These are phyloP conservation scores for Cliona cf. orientalis DNA, from an alignment of 37 sponge, comb jelly and placozoan genomes.

Conservation along the genomic window DNA sequence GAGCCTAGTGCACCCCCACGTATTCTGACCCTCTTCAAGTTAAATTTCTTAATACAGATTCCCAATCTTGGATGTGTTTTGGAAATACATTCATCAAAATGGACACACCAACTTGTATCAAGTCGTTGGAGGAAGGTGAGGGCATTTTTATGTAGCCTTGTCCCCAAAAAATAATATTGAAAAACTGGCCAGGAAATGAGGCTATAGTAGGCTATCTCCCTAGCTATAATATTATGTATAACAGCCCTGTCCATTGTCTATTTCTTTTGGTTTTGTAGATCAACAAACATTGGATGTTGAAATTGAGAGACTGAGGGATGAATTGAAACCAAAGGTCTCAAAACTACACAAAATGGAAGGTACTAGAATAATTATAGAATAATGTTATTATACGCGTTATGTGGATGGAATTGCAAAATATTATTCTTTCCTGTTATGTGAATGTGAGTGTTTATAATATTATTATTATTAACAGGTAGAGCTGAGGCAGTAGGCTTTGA, in stretches of 20 bases:
- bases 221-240: too few relatives aligned
- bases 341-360: slow-evolving; percentile 85
- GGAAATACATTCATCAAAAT: slow-evolving; percentile 83
- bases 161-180: neutral
- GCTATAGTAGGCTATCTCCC: too few relatives aligned
- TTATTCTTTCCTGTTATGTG: neutral
- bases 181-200: too few relatives aligned
- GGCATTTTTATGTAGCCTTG: neutral
- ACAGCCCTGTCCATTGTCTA: too few relatives aligned
- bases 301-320: slow-evolving; percentile 55
- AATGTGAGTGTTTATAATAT: neutral
- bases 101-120: slow-evolving; percentile 38
- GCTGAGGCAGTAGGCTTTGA: slow-evolving; percentile 70
- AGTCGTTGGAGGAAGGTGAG: slow-evolving; percentile 71
- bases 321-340: slow-evolving; percentile 75
- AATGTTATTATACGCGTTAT: neutral
- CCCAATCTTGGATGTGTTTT: slow-evolving; percentile 75
- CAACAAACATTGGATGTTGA: slow-evolving; percentile 52
- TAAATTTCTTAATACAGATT: neutral
- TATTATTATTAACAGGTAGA: slow-evolving; percentile 56
- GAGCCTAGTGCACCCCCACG: too few relatives aligned
- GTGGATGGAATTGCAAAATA: neutral
- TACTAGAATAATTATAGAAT: neutral
- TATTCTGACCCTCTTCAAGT: too few relatives aligned
- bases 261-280: slow-evolving; percentile 32